Conservation (phyloP, 2,797 vertebrate genomes). For the Zenarchopterus dispar region DNA sequence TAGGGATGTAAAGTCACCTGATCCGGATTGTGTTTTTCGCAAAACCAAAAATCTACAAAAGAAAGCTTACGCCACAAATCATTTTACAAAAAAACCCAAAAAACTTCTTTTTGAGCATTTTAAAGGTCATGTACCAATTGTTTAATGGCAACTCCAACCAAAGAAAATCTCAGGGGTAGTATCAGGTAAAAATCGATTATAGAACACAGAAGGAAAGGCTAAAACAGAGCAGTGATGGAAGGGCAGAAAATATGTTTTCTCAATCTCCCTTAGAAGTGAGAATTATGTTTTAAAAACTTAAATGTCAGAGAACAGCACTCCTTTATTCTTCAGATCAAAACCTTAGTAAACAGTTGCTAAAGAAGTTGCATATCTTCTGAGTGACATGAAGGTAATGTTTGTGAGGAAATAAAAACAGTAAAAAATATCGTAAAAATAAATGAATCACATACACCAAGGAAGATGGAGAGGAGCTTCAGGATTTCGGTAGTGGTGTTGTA, state of each 20-base stretch:
- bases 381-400: not conserved
- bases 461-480: slow-evolving; percentile 84
- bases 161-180: slow-evolving; percentile 9
- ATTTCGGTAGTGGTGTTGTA: slow-evolving; percentile 85
- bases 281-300: slow-evolving; percentile 18
- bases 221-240: slow-evolving; percentile 4
- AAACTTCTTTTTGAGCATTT: slow-evolving; percentile 16
- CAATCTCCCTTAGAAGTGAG: slow-evolving; percentile 22
- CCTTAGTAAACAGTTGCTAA: not conserved
- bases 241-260: slow-evolving; percentile 4
- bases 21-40: not conserved
- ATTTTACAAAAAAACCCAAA: slow-evolving; percentile 3
- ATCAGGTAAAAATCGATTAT: slow-evolving; percentile 12
- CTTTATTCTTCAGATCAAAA: not conserved
- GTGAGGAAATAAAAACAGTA: slow-evolving; percentile 15
- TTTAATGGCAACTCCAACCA: not conserved
- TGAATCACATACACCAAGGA: slow-evolving; percentile 86
- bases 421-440: not conserved
- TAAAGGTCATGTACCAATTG: slow-evolving; percentile 3
- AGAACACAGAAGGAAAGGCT: slow-evolving; percentile 14
- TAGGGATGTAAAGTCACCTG: too few species aligned
- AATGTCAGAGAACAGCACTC: slow-evolving; percentile 32
- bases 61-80: not conserved
- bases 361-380: slow-evolving; percentile 4
- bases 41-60: not conserved